These are phyloP conservation scores for Chelonoidis abingdonii DNA, from an alignment of 2,113 vertebrate species.

Conservation along the genomic window DNA sequence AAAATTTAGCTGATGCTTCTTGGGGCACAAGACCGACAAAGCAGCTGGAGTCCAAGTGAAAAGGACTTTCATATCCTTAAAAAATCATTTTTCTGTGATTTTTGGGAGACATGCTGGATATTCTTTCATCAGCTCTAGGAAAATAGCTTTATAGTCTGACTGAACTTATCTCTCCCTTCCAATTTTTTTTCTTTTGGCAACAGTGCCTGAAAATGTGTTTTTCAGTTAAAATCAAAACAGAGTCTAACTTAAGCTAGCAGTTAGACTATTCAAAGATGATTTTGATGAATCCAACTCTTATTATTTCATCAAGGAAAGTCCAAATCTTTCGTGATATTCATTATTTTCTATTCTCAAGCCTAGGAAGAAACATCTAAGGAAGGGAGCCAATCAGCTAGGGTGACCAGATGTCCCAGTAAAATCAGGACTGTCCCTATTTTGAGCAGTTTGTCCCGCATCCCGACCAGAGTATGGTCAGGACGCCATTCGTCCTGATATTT, in stretches of 20 bases:
- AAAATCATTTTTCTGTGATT: constrained; percentile 39
- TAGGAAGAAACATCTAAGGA: background rate
- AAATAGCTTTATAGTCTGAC: background rate
- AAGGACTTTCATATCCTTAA: constrained; percentile 4
- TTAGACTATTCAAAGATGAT: constrained; percentile 38
- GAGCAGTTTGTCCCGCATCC: no score
- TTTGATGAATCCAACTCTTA: constrained; percentile 1
- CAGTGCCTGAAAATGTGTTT: constrained; percentile 27
- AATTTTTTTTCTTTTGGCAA: constrained; percentile 4
- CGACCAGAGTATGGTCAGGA: no score
- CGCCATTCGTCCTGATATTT: no score
- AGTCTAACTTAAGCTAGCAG: constrained; percentile 30
- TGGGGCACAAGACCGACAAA: constrained; percentile 40
- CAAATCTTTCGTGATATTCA: constrained; percentile 13
- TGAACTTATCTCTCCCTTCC: background rate
- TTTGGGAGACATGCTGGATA: background rate
- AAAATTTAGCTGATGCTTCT: constrained; percentile 39
- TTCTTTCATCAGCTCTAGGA: background rate
- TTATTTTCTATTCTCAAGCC: constrained; percentile 36
- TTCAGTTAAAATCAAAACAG: constrained; percentile 53
- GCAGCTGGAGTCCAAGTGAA: constrained; percentile 62
- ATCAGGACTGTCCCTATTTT: no score
- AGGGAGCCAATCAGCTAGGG: constrained; percentile 48
- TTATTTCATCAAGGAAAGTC: constrained; percentile 51
- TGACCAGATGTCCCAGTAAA: no score